Conservation (phyloP, 2,888 invertebrate genomes). For the Xestia rhomboidea region DNA sequence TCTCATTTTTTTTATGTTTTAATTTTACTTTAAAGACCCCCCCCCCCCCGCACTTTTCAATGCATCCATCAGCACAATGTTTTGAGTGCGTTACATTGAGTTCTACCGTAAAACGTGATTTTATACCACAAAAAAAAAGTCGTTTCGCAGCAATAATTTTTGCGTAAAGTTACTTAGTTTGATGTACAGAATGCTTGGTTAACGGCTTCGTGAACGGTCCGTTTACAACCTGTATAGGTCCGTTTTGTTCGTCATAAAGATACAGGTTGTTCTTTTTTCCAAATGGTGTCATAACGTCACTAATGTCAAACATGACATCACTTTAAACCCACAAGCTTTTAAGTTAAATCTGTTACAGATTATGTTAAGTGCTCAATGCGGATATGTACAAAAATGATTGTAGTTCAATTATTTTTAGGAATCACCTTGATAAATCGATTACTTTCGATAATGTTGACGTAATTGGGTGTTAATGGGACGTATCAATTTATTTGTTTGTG, state of each 20-base stretch:
- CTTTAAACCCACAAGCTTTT: constrained; percentile 17
- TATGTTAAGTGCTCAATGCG: constrained; percentile 33
- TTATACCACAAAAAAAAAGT: too few relatives aligned
- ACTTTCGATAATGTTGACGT: constrained; percentile 21
- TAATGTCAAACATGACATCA: constrained; percentile 26
- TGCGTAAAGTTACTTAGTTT: too few relatives aligned
- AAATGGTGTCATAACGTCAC: background rate
- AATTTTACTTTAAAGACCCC: too few relatives aligned
- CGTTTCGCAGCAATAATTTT: too few relatives aligned
- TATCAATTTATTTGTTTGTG: constrained; percentile 32
- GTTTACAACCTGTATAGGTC: too few relatives aligned
- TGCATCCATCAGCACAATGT: too few relatives aligned
- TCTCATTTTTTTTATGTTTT: too few relatives aligned
- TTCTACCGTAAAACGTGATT: too few relatives aligned
- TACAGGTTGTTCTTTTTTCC: background rate
- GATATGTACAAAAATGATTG: constrained; percentile 38
- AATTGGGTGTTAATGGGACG: background rate
- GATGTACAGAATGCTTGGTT: too few relatives aligned
- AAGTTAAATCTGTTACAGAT: constrained; percentile 4
- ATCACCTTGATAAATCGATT: constrained; percentile 40
- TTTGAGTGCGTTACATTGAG: too few relatives aligned
- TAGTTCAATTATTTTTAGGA: constrained; percentile 47
- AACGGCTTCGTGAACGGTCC: too few relatives aligned
- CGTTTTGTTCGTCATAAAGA: background rate
- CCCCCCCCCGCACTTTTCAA: too few relatives aligned